These are phyloP conservation scores for Ormyrus thymus DNA, from an alignment of 2,888 invertebrate genomes.

Conservation along the genomic window DNA sequence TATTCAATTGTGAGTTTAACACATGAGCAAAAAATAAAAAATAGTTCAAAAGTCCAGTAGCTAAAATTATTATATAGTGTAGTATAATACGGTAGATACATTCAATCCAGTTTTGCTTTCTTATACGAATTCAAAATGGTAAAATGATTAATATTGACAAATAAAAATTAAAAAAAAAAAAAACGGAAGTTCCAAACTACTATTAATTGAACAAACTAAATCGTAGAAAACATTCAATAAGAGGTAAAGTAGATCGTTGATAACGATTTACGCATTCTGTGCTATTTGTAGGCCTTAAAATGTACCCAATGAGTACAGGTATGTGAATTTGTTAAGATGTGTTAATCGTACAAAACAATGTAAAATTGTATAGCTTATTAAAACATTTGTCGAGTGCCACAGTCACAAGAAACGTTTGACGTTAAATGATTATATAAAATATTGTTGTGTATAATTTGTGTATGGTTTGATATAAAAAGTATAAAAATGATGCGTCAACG, in stretches of 20 bases:
- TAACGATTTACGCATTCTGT: slow-evolving; percentile 23
- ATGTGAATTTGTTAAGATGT: slow-evolving; percentile 35
- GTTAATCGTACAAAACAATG: slow-evolving; percentile 28
- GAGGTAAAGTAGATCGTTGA: slow-evolving; percentile 7
- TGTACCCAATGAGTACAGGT: slow-evolving; percentile 21
- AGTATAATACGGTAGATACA: no score
- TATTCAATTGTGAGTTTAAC: background rate
- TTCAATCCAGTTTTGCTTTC: no score
- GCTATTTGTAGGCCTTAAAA: slow-evolving; percentile 41
- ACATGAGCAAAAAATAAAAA: background rate
- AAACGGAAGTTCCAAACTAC: slow-evolving; percentile 17
- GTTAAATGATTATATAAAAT: slow-evolving; percentile 37
- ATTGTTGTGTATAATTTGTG: slow-evolving; percentile 55
- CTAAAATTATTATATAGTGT: no score
- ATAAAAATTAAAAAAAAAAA: slow-evolving; percentile 5
- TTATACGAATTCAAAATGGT: background rate
- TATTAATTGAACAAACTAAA: slow-evolving; percentile 23
- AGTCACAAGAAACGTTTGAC: slow-evolving; percentile 32
- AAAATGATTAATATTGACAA: background rate
- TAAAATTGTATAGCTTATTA: slow-evolving; percentile 1
- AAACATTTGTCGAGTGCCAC: slow-evolving; percentile 47
- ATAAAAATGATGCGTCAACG: slow-evolving; percentile 38
- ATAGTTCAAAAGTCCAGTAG: background rate
- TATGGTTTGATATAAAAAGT: slow-evolving; percentile 55
- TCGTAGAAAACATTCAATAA: slow-evolving; percentile 6